Percentiles rank a stretch among this genome's conserved stretches.
phyloP scores from a whole-genome alignment of 2,797 vertebrate genomes.

The Melanitta fusca region DNA sequence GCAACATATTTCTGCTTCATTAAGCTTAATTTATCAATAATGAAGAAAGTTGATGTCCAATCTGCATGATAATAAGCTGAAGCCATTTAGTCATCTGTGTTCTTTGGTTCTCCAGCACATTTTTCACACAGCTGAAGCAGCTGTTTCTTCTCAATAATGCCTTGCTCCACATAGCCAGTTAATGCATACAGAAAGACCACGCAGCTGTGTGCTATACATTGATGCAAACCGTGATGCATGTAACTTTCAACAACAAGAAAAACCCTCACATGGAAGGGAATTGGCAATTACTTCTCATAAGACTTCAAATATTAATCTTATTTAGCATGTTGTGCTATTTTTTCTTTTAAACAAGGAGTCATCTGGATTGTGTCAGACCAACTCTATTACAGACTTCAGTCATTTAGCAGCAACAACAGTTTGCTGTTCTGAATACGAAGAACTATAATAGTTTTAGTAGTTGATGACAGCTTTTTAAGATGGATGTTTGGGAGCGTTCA shows the following conservation, averaged over 20 bases:
- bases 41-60: background rate
- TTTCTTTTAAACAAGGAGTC: background rate
- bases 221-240: background rate
- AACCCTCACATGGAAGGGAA: background rate
- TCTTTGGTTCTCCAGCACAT: background rate
- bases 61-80: background rate
- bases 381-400: background rate
- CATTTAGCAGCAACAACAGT: background rate
- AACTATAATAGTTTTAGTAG: background rate
- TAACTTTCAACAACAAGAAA: background rate
- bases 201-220: background rate
- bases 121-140: background rate
- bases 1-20: background rate
- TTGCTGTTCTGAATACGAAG: background rate
- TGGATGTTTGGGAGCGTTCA: background rate
- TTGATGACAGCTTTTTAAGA: background rate
- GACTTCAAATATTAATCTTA: background rate
- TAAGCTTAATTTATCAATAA: background rate
- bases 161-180: background rate
- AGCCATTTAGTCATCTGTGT: background rate
- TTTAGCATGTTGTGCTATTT: background rate
- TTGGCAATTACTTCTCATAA: slow-evolving; percentile 4
- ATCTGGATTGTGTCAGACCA: background rate
- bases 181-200: slow-evolving; percentile 22
- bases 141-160: slow-evolving; percentile 25